Base-by-base conservation (phyloP, 2,888 invertebrate species). In the Erebia aethiops region DNA sequence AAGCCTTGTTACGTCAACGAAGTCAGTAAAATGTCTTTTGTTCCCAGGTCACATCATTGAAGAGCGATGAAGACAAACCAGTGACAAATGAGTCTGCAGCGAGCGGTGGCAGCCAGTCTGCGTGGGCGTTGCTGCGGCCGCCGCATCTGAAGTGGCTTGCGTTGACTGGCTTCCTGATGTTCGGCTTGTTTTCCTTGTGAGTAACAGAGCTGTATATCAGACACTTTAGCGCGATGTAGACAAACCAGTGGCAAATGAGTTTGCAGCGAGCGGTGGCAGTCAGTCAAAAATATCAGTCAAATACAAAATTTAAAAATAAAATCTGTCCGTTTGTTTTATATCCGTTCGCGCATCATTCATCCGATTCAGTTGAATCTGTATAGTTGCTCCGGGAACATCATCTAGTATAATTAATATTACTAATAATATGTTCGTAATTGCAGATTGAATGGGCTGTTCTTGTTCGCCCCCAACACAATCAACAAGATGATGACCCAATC, bases 111-210 rank as follows among this genome's bases (percentile, higher is more conserved):
- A 76, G 74, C 0, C 75, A 69, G 16, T 82, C 87, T 0, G 79
- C 82, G 0, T 67, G 84, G 35, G 82, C 85, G 0, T 76, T 92
- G 61, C 79, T 92, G 16, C 81, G 83, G 10, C 84, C 87, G 0
- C 92, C 92, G 4, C 89, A 92, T 60, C 74, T 91, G 41, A 88
- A 91, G 75, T 90, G 92, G 92, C 80, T 91, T 16, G 78, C 84
- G 0, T 79, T 92, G 9, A 86, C 84, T 0, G 85, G 89, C 0
- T 88, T 91, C 71, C 83, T 92, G 49, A 91, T 90, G 90, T 90
- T 92, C 70, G 91, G 91, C 3, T 73, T 91, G 41, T 91, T 91
- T 71, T 87, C 90, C 0, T 77, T 87, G 92, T 92, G 77, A 88
- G 92, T 78, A 5, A 18, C 18, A 11, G 7, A 11, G 5, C 54